Evolutionary conservation across 2,113 vertebrate genomes (phyloP).

Genomic region (Eurystomus gularis): DNA sequence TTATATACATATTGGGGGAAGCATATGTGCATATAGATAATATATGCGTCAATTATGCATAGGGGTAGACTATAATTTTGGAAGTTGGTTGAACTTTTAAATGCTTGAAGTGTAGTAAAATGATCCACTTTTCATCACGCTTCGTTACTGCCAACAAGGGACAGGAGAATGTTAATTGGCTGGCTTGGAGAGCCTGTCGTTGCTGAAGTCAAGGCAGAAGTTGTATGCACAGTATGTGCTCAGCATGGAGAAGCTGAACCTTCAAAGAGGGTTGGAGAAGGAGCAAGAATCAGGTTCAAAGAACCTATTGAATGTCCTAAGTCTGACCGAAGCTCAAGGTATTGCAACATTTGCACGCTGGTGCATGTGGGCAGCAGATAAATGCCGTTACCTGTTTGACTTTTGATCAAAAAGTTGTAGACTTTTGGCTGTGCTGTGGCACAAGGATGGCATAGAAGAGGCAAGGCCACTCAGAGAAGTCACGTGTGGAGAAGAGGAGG

Average conservation of each 20-base stretch:
- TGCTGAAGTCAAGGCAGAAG: neutral
- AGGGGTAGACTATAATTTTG: neutral
- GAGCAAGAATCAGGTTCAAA: neutral
- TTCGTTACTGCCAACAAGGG: neutral
- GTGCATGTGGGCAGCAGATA: neutral
- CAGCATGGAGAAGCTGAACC: neutral
- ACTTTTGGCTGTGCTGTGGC: neutral
- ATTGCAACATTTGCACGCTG: neutral
- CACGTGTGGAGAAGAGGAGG: rapidly evolving
- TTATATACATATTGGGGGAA: neutral
- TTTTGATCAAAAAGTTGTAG: rapidly evolving
- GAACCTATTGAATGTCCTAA: neutral
- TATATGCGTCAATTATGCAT: neutral
- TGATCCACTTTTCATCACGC: neutral
- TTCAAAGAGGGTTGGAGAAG: neutral
- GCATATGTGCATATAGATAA: neutral
- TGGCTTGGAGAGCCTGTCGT: neutral
- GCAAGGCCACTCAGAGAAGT: neutral
- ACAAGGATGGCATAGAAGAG: neutral
- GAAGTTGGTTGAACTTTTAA: neutral
- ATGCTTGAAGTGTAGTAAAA: neutral
- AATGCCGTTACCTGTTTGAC: too few species aligned
- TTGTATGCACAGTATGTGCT: rapidly evolving
- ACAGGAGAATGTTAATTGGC: neutral
- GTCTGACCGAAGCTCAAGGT: neutral